Percentiles rank a stretch among this genome's conserved stretches.
phyloP scores from a whole-genome alignment of 2,797 vertebrate genomes.

The Pseudochromis fuscus region DNA sequence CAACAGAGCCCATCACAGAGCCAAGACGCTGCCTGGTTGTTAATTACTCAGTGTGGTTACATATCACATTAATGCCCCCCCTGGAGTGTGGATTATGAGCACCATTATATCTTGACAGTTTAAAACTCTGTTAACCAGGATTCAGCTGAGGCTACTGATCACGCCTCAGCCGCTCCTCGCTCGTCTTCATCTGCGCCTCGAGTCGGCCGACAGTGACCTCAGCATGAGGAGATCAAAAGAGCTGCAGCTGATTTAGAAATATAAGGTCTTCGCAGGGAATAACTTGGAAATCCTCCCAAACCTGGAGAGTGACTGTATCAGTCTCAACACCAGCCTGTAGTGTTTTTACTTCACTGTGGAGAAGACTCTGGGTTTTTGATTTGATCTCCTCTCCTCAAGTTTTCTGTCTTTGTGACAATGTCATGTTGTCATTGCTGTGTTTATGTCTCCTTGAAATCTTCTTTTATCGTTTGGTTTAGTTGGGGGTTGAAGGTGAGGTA shows the following conservation, averaged over 20 bases:
- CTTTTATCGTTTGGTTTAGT: too few relatives aligned
- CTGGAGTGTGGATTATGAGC: conserved; percentile 69
- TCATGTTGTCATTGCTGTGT: background rate
- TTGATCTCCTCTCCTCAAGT: background rate
- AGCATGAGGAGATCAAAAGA: background rate
- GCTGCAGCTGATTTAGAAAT: conserved; percentile 20
- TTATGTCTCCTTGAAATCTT: background rate
- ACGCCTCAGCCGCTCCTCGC: conserved; percentile 29
- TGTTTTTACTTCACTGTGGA: background rate
- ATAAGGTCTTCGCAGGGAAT: conserved; percentile 4
- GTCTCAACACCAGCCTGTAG: background rate
- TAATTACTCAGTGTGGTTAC: conserved; percentile 78
- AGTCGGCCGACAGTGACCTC: conserved; percentile 4
- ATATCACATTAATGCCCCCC: conserved; percentile 75
- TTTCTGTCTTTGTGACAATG: conserved; percentile 19
- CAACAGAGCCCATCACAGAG: conserved; percentile 7
- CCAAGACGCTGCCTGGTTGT: conserved; percentile 46
- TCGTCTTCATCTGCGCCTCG: conserved; percentile 37
- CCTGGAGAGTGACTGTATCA: background rate
- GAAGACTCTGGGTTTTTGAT: background rate
- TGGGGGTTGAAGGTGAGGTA: too few relatives aligned
- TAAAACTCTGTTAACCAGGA: conserved; percentile 77
- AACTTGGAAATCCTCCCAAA: background rate
- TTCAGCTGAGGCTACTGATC: conserved; percentile 52
- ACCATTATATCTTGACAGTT: conserved; percentile 69